phyloP scores from a whole-genome alignment of 2,113 vertebrate species.

The Peromyscus leucopus region DNA sequence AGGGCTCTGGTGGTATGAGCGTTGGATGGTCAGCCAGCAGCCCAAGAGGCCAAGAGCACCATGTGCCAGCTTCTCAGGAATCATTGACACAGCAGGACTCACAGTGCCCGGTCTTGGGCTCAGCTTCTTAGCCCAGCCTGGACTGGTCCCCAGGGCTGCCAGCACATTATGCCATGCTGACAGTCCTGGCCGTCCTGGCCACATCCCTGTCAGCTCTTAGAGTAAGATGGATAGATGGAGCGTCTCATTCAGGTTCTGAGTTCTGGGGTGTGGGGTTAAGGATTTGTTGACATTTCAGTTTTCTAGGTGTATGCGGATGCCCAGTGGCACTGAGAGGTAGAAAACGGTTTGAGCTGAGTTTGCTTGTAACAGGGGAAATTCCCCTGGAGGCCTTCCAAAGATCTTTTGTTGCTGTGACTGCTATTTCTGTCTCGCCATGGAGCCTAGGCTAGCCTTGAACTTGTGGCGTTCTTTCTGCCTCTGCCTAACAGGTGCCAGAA shows the following conservation, averaged over 20 bases:
- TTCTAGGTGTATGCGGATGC: accelerated
- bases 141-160: neutral
- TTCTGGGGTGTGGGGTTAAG: neutral
- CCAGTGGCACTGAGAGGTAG: neutral
- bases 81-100: accelerated
- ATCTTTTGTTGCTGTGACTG: neutral
- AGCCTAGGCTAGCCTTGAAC: neutral
- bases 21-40: neutral
- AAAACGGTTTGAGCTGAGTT: neutral
- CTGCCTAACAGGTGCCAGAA: neutral
- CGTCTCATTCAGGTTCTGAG: neutral
- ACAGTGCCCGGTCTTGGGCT: neutral
- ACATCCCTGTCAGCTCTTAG: accelerated
- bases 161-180: accelerated
- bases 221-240: neutral
- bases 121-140: neutral
- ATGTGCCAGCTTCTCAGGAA: neutral
- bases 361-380: accelerated
- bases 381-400: neutral
- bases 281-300: neutral
- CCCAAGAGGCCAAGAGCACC: neutral
- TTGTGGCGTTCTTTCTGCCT: neutral
- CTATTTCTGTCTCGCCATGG: neutral
- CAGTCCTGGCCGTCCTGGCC: too few species aligned
- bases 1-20: neutral